These are phyloP conservation scores for Orthosia incerta DNA, from an alignment of 2,888 invertebrate species.

Conservation along the genomic window DNA sequence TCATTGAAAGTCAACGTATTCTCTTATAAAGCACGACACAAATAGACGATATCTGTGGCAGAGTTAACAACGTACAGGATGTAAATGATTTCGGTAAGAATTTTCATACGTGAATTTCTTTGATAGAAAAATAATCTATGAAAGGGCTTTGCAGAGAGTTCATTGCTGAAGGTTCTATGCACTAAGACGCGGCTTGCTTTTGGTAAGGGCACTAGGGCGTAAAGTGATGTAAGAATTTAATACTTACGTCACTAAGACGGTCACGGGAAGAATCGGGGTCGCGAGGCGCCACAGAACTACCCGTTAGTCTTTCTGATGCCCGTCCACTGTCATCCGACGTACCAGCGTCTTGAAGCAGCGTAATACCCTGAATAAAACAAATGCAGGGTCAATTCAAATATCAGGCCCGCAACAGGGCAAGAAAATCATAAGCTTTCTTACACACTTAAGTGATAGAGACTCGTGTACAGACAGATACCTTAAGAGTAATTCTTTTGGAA, in stretches of 20 bases:
- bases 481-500: conserved; percentile 80
- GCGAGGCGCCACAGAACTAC: conserved; percentile 94
- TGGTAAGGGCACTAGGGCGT: conserved; percentile 54
- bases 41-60: conserved; percentile 57
- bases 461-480: conserved; percentile 79
- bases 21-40: conserved; percentile 58
- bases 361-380: conserved; percentile 92
- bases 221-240: conserved; percentile 64
- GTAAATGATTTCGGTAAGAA: conserved; percentile 56
- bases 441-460: conserved; percentile 71
- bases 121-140: conserved; percentile 42
- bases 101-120: conserved; percentile 28
- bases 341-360: conserved; percentile 94
- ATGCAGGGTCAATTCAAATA: conserved; percentile 71
- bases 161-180: conserved; percentile 61
- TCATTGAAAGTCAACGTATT: conserved; percentile 50
- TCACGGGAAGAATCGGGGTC: conserved; percentile 96
- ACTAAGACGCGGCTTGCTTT: conserved; percentile 60
- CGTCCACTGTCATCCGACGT: conserved; percentile 96
- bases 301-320: conserved; percentile 95
- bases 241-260: conserved; percentile 96
- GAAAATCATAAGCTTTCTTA: conserved; percentile 70
- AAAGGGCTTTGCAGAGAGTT: conserved; percentile 55
- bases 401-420: conserved; percentile 59
- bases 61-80: conserved; percentile 50